A percentile compares a stretch with the other conserved stretches of the same genome.
phyloP scores from a whole-genome alignment of 2,888 invertebrate genomes.

The Cataglyphis livida region DNA sequence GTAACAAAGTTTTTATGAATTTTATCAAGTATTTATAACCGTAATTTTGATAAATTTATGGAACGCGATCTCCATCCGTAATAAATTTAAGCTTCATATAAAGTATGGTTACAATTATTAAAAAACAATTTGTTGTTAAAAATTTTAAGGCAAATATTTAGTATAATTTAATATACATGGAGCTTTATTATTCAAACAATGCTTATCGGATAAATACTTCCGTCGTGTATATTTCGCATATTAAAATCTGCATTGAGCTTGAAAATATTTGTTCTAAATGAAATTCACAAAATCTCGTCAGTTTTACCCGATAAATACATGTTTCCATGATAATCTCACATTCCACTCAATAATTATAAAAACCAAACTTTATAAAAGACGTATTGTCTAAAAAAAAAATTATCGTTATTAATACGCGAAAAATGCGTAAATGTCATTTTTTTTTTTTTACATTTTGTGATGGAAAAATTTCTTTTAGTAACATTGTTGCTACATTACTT shows the following conservation, averaged over 20 bases:
- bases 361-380: neutral
- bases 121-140: conserved; percentile 44
- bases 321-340: neutral
- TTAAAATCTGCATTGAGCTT: conserved; percentile 22
- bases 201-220: conserved; percentile 27
- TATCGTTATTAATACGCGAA: neutral
- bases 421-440: neutral
- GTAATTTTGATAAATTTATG: conserved; percentile 37
- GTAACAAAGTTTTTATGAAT: conserved; percentile 17
- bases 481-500: neutral
- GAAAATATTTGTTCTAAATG: conserved; percentile 23
- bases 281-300: conserved; percentile 1
- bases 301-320: neutral
- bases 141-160: conserved; percentile 42
- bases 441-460: neutral
- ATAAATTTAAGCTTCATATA: conserved; percentile 32
- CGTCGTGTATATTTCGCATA: neutral
- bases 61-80: conserved; percentile 14
- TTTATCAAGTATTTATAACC: conserved; percentile 27
- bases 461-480: conserved; percentile 11
- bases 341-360: conserved; percentile 13
- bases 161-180: conserved; percentile 19
- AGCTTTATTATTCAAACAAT: conserved; percentile 40
- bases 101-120: conserved; percentile 19
- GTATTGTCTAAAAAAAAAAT: neutral